These are phyloP conservation scores for Dicyrtomina minuta DNA, from an alignment of 2,888 invertebrate genomes.

Conservation along the genomic window DNA sequence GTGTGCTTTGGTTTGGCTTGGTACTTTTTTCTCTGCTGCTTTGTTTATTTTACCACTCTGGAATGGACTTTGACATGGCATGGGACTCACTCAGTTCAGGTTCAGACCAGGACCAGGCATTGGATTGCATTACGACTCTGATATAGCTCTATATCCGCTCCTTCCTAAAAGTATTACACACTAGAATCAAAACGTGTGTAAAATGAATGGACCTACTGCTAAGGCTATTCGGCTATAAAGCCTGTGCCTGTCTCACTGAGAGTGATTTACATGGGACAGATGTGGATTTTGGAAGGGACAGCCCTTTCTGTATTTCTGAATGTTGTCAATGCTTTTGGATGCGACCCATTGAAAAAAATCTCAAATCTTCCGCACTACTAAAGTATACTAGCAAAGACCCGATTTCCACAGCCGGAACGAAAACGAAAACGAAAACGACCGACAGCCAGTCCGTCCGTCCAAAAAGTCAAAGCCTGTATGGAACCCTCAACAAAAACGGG, in stretches of 20 bases:
- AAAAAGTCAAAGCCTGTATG: neutral
- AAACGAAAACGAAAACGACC: neutral
- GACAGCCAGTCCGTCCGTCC: constrained; percentile 2
- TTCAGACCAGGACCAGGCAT: no score
- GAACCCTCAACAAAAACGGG: constrained; percentile 3
- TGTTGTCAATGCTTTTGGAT: constrained; percentile 16
- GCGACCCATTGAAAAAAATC: constrained; percentile 10
- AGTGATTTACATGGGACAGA: constrained; percentile 44
- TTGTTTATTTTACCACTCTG: constrained; percentile 47
- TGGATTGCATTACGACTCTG: no score
- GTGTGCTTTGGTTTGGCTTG: no score
- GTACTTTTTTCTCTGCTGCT: neutral
- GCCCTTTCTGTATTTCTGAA: no score
- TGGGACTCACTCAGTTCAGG: no score
- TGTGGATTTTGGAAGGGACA: constrained; percentile 46
- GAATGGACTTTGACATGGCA: constrained; percentile 42
- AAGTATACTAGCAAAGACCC: no score
- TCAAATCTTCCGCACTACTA: no score
- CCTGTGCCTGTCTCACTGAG: constrained; percentile 29
- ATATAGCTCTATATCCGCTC: no score
- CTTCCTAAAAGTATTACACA: no score
- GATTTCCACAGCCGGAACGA: neutral
- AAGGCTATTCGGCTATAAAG: no score
- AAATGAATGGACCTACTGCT: no score
- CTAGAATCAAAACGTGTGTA: no score